Conservation (phyloP, 53 echinoderm and acorn worm genomes). For the Pentamera pediparva region DNA sequence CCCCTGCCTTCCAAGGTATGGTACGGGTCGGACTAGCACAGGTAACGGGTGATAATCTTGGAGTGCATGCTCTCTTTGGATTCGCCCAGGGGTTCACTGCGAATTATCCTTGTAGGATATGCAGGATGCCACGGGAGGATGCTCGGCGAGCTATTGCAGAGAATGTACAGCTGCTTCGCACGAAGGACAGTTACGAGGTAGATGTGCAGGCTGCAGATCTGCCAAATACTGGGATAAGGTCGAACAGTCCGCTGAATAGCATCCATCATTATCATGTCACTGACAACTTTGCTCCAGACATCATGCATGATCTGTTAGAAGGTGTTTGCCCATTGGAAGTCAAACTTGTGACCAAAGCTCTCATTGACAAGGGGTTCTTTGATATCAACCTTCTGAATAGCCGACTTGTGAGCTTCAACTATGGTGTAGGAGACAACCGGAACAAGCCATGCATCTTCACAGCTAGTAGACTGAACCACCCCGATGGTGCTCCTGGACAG, state of each 20-base stretch:
- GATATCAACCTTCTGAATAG: conserved; percentile 30
- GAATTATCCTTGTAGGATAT: conserved; percentile 7
- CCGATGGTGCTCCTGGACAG: conserved; percentile 40
- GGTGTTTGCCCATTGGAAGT: conserved; percentile 32
- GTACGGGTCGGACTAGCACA: conserved; percentile 25
- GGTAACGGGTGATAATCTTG: conserved; percentile 42
- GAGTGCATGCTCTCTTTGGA: conserved; percentile 36
- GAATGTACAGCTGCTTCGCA: conserved; percentile 7
- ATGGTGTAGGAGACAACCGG: conserved; percentile 21
- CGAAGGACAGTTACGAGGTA: not conserved
- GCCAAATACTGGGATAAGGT: conserved; percentile 25
- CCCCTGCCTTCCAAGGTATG: conserved; percentile 23
- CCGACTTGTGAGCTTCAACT: conserved; percentile 45
- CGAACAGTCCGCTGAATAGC: conserved; percentile 17
- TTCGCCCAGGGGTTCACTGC: conserved; percentile 44
- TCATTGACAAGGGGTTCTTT: conserved; percentile 37
- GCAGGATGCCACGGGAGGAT: not conserved
- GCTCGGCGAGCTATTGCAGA: not conserved
- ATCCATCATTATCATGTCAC: conserved; percentile 42
- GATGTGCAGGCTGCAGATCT: not conserved
- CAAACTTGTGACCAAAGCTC: conserved; percentile 7
- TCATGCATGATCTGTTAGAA: conserved; percentile 55
- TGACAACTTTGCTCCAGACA: conserved; percentile 21
- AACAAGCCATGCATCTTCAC: conserved; percentile 41
- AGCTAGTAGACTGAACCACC: not conserved